Conservation (phyloP, 2,113 vertebrate genomes). For the Heloderma charlesbogerti region DNA sequence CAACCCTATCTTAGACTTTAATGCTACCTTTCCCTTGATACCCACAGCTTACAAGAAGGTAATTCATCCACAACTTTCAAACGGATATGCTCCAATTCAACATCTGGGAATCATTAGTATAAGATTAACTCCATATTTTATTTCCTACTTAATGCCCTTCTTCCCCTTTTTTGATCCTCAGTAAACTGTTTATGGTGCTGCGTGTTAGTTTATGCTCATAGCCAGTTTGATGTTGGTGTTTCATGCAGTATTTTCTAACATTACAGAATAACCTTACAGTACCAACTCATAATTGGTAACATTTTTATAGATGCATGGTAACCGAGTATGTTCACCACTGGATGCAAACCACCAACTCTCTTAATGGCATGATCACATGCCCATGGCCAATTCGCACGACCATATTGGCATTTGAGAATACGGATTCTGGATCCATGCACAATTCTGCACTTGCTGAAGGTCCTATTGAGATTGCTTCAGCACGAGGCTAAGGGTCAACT, state of each 20-base stretch:
- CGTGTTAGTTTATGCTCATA: not conserved
- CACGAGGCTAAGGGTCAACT: not conserved
- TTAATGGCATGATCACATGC: not conserved
- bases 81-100: not conserved
- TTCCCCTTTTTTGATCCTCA: not conserved
- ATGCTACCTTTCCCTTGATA: not conserved
- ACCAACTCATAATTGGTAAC: not conserved
- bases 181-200: not conserved
- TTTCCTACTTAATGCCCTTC: not conserved
- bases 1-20: not conserved
- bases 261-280: not conserved
- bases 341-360: not conserved
- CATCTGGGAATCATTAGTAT: not conserved
- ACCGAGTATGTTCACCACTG: not conserved
- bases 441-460: too few species aligned
- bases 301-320: not conserved
- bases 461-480: not conserved
- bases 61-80: not conserved
- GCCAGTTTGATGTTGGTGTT: not conserved
- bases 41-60: not conserved
- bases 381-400: not conserved
- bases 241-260: not conserved
- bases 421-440: not conserved
- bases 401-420: not conserved
- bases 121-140: not conserved